A percentile compares a stretch with the other conserved stretches of the same genome.
phyloP scores from a whole-genome alignment of 53 echinoderm and acorn worm species.

The Patiria pectinifera region DNA sequence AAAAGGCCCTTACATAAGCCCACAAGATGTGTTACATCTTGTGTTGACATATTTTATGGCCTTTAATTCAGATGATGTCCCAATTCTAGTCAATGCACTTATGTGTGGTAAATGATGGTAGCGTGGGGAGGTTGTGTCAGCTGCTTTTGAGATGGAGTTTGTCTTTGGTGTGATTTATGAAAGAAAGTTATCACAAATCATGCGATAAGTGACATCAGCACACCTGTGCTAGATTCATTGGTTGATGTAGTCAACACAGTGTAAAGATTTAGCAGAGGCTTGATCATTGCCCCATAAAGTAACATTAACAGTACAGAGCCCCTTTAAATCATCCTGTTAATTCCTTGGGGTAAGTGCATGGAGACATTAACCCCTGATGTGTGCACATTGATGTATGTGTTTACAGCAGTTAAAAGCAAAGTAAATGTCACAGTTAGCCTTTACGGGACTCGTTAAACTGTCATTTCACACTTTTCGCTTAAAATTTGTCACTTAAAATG shows the following conservation, averaged over 20 bases:
- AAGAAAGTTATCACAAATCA: background rate
- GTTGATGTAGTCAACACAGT: background rate
- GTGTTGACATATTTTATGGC: background rate
- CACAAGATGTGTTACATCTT: background rate
- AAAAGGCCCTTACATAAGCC: background rate
- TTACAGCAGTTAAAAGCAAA: background rate
- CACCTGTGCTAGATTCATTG: background rate
- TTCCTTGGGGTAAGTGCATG: background rate
- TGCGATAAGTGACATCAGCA: background rate
- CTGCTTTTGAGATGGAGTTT: background rate
- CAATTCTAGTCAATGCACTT: no score
- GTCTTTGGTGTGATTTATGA: conserved; percentile 9
- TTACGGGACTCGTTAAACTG: background rate
- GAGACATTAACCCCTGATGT: conserved; percentile 2
- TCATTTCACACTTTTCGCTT: background rate
- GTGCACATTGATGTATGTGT: background rate
- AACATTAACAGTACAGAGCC: conserved; percentile 1
- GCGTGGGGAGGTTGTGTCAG: background rate
- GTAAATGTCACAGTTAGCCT: background rate
- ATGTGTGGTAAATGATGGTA: no score
- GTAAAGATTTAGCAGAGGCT: background rate
- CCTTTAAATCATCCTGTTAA: background rate
- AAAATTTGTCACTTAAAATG: background rate
- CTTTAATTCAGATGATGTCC: background rate
- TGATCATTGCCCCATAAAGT: background rate